A percentile compares a stretch with the other conserved stretches of the same genome.
phyloP scores from a whole-genome alignment of 1,140 invertebrate genomes.

The Drosophila sproati region DNA sequence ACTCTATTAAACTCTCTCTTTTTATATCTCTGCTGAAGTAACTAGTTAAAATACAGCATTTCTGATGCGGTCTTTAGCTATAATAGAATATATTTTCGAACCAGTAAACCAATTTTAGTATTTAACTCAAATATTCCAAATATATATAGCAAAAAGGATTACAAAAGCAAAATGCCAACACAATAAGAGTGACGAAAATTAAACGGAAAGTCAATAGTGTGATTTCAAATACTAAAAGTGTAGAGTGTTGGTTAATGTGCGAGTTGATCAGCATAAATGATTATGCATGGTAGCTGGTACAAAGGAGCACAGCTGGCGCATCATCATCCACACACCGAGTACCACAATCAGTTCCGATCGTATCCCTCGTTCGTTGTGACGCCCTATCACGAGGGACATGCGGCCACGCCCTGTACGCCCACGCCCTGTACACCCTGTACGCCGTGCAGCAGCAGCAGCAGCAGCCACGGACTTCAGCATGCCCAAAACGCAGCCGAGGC shows the following conservation, averaged over 20 bases:
- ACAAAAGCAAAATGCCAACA: not conserved
- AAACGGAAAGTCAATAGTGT: not conserved
- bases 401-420: conserved; percentile 65
- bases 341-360: conserved; percentile 78
- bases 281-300: conserved; percentile 84
- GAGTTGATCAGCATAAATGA: conserved; percentile 73
- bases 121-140: not conserved
- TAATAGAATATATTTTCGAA: not conserved
- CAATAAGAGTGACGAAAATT: not conserved
- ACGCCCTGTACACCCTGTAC: conserved; percentile 54
- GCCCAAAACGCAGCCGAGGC: conserved; percentile 51
- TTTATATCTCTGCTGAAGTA: no score
- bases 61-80: no score
- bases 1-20: no score
- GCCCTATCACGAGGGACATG: conserved; percentile 77
- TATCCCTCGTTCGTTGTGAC: conserved; percentile 82
- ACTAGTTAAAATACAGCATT: no score
- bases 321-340: conserved; percentile 81
- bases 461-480: conserved; percentile 34
- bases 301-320: conserved; percentile 84
- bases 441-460: conserved; percentile 42
- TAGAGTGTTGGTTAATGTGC: conserved; percentile 30
- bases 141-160: not conserved
- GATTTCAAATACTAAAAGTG: not conserved
- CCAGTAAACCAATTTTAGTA: no score